Conservation (phyloP, 2,888 invertebrate genomes). For the Diplazon laetatorius region DNA sequence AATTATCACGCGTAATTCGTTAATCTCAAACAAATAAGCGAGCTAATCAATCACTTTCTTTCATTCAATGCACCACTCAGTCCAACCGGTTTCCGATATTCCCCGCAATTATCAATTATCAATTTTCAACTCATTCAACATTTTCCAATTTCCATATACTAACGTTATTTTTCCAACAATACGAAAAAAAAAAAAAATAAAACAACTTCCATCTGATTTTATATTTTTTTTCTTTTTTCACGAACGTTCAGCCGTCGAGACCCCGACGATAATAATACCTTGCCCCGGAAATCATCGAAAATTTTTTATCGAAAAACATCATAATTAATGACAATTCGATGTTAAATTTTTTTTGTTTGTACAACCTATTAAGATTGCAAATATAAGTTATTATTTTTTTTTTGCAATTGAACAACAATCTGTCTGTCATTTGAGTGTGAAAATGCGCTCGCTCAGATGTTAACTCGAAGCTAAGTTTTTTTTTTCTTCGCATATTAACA, state of each 20-base stretch:
- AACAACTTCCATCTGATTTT: too few species aligned
- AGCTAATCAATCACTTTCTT: background rate
- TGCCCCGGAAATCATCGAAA: too few species aligned
- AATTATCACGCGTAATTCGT: background rate
- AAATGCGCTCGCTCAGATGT: slow-evolving; percentile 4
- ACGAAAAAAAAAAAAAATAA: too few species aligned
- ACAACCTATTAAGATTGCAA: too few species aligned
- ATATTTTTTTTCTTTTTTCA: background rate
- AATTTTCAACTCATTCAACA: background rate
- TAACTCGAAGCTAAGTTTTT: background rate
- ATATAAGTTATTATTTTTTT: too few species aligned
- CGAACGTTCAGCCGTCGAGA: background rate
- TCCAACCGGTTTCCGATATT: background rate
- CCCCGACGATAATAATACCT: background rate
- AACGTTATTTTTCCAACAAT: background rate
- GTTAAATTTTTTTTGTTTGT: too few species aligned
- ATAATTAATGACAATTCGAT: too few species aligned
- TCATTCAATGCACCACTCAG: too few species aligned
- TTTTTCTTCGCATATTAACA: slow-evolving; percentile 31
- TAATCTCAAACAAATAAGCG: slow-evolving; percentile 9
- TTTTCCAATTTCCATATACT: background rate
- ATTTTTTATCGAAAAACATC: too few species aligned
- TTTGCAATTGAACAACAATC: too few species aligned
- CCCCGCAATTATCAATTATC: background rate
- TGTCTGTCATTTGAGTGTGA: too few species aligned